phyloP scores from a whole-genome alignment of 1,140 invertebrate species.

The Bacillus rossius region DNA sequence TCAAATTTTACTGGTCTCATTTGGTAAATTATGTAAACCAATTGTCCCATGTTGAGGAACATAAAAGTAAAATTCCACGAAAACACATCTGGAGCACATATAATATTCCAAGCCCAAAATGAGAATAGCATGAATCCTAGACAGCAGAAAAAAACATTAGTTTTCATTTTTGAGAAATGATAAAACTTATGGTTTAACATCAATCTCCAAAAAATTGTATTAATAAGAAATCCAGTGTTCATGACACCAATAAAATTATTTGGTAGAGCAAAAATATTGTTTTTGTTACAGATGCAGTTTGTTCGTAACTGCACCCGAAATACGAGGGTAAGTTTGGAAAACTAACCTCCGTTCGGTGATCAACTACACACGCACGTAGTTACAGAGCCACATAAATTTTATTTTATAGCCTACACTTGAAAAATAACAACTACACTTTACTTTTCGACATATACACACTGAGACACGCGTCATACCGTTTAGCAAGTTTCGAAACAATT shows the following conservation, averaged over 20 bases:
- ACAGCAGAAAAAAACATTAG: conserved; percentile 12
- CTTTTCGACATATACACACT: too few species aligned
- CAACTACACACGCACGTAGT: too few species aligned
- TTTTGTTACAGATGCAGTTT: too few species aligned
- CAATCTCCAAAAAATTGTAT: not conserved
- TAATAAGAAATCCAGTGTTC: not conserved
- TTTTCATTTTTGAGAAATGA: not conserved
- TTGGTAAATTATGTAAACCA: conserved; percentile 75
- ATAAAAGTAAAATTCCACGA: conserved; percentile 86
- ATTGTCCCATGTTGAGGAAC: conserved; percentile 76
- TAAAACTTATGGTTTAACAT: not conserved
- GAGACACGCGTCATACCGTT: too few species aligned
- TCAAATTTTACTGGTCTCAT: conserved; percentile 81
- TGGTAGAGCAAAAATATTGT: not conserved
- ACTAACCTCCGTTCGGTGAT: too few species aligned
- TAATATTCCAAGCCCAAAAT: conserved; percentile 84
- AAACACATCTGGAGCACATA: conserved; percentile 84
- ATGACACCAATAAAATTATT: not conserved
- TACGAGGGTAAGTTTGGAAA: too few species aligned
- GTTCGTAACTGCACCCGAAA: too few species aligned
- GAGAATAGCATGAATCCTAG: conserved; percentile 76
- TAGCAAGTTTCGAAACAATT: too few species aligned
- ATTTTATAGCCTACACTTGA: too few species aligned
- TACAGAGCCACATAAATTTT: too few species aligned
- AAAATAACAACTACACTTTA: too few species aligned